A percentile compares a stretch with the other conserved stretches of the same genome.
Conservation (phyloP, 2,797 vertebrate species). For the Chelmon rostratus region DNA sequence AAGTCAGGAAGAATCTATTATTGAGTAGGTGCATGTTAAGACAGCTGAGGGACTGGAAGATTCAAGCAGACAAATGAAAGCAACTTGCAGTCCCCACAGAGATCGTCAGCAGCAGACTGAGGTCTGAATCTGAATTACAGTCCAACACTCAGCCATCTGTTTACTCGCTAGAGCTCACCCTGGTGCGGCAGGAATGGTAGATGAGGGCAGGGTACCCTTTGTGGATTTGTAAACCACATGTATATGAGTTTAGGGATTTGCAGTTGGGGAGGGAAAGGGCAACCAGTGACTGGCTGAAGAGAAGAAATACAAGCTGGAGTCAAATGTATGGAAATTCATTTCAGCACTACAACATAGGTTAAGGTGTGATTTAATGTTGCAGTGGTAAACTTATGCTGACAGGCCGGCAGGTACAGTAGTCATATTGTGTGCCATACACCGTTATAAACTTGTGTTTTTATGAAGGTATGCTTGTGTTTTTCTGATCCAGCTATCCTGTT, state of each 20-base stretch:
- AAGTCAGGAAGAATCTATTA: constrained; percentile 63
- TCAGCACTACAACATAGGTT: constrained; percentile 5
- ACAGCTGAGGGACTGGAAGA: constrained; percentile 47
- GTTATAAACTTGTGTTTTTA: neutral
- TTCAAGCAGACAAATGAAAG: constrained; percentile 70
- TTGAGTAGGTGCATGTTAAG: constrained; percentile 54
- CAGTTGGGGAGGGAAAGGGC: constrained; percentile 47
- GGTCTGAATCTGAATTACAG: constrained; percentile 65
- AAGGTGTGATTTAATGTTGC: constrained; percentile 7
- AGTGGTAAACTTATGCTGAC: neutral
- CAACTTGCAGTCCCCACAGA: constrained; percentile 54
- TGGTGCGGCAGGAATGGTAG: constrained; percentile 53
- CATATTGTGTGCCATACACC: neutral
- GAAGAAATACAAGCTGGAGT: constrained; percentile 18
- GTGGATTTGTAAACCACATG: constrained; percentile 59
- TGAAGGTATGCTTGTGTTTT: neutral
- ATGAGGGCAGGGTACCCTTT: constrained; percentile 61
- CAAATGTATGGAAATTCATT: constrained; percentile 26
- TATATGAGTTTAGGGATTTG: constrained; percentile 65
- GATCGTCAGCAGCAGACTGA: constrained; percentile 66
- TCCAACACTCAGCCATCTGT: constrained; percentile 55
- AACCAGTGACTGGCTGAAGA: constrained; percentile 30
- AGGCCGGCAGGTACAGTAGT: neutral
- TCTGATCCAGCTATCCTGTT: neutral
- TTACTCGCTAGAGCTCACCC: constrained; percentile 60